Base-by-base conservation (phyloP, 2,888 invertebrate genomes). In the Catocala nupta region DNA sequence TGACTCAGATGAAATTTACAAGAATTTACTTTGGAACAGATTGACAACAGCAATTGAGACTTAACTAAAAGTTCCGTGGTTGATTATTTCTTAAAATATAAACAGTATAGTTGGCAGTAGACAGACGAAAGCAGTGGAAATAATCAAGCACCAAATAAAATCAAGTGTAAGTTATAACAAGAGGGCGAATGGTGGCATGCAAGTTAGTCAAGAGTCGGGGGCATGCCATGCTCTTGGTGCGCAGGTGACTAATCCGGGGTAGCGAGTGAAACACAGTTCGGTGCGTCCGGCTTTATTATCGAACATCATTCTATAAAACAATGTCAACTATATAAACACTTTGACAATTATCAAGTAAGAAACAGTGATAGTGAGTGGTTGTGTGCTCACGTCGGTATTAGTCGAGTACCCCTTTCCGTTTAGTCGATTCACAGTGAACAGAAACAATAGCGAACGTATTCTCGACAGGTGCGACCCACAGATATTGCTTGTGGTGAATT, bases 221-320 rank as follows among this genome's bases (percentile, higher is more conserved):
- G 77, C 93, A 93, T 92, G 92, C 92, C 92, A 93, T 93, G 93
- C 92, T 87, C 81, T 42, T 81, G 82, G 91, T 92, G 92, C 92
- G 81, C 75, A 85, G 91, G 89, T 87, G 83, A 84, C 84, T 81
- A 83, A 79, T 85, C 54, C 76, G 82, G 93, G 90, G 87, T 84
- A 85, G 90, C 91, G 88, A 94, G 93, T 94, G 93, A 94, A 94
- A 94, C 93, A 93, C 93, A 91, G 85, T 93, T 94, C 87, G 83
- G 93, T 94, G 93, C 93, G 85, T 83, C 88, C 86, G 87, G 87
- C 87, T 94, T 94, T 94, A 94, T 94, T 94, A 60, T 88, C 83
- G 88, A 90, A 88, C 82, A 89, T 84, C 64, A 74, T 65, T 66
- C 75, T 78, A 70, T 81, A 86, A 88, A 82, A 90, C 85, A 84